Evolutionary conservation across 2,888 invertebrate genomes (phyloP).

Genomic region (Hyppa rectilinea): DNA sequence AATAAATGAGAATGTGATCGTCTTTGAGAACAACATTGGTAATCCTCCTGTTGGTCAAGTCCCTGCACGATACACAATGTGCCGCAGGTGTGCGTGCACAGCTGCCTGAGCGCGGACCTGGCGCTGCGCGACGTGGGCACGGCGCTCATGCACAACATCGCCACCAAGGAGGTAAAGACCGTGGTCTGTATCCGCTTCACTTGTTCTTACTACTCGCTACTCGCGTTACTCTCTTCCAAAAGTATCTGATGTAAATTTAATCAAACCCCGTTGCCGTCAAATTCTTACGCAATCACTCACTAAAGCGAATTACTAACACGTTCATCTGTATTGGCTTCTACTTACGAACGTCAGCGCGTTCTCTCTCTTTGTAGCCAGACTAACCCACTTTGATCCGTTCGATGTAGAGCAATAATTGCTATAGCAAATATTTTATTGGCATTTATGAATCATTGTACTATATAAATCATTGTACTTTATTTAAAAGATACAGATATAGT

Average conservation of each 20-base stretch:
- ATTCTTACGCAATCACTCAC: neutral
- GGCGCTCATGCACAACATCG: conserved; percentile 97
- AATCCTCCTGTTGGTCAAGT: too few species aligned
- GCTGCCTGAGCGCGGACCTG: conserved; percentile 93
- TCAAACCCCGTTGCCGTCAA: neutral
- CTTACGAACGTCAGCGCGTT: too few species aligned
- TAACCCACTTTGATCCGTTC: too few species aligned
- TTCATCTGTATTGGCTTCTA: neutral
- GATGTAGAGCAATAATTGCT: too few species aligned
- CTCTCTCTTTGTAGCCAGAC: too few species aligned
- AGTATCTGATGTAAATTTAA: neutral
- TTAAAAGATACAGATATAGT: too few species aligned
- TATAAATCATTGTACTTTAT: too few species aligned
- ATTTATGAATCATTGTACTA: too few species aligned
- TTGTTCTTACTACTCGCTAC: conserved; percentile 1
- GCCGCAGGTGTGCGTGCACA: conserved; percentile 97
- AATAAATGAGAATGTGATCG: too few species aligned
- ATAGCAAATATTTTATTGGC: too few species aligned
- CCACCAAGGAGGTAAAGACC: conserved; percentile 99
- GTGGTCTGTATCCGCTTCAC: conserved; percentile 95
- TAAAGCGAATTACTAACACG: neutral
- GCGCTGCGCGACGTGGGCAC: conserved; percentile 95
- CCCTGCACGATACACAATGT: too few species aligned
- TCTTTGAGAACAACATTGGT: too few species aligned
- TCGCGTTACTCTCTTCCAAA: neutral